These are phyloP conservation scores for Salvator merianae DNA, from an alignment of 2,113 vertebrate species.

Conservation along the genomic window DNA sequence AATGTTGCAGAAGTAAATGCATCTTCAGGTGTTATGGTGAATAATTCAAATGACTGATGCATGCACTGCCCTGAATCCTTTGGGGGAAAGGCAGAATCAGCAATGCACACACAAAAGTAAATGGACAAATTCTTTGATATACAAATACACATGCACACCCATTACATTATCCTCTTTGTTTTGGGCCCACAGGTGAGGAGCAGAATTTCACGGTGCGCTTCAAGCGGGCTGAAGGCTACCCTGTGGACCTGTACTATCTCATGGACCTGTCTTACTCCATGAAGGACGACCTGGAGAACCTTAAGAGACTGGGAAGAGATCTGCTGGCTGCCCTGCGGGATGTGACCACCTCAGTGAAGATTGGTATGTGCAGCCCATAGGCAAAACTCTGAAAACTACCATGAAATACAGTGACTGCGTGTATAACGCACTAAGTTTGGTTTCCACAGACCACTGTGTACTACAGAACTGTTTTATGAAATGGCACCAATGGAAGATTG, in stretches of 20 bases:
- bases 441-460: too few relatives aligned
- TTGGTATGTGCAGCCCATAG: slow-evolving; percentile 68
- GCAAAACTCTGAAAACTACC: too few relatives aligned
- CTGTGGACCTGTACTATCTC: slow-evolving; percentile 84
- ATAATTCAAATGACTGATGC: too few relatives aligned
- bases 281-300: slow-evolving; percentile 80
- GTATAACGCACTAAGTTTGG: too few relatives aligned
- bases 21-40: too few relatives aligned
- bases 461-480: too few relatives aligned
- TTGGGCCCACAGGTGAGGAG: slow-evolving; percentile 61
- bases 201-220: slow-evolving; percentile 70
- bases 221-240: slow-evolving; percentile 77
- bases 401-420: too few relatives aligned
- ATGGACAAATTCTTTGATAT: neutral
- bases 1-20: too few relatives aligned
- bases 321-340: slow-evolving; percentile 67
- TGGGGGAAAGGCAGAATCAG: too few relatives aligned
- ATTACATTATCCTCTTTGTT: neutral
- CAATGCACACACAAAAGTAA: neutral
- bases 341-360: slow-evolving; percentile 71
- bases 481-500: too few relatives aligned
- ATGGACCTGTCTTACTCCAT: slow-evolving; percentile 86
- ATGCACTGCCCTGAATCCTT: too few relatives aligned
- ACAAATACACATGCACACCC: too few relatives aligned
- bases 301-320: slow-evolving; percentile 77